A percentile compares a stretch with the other conserved stretches of the same genome.
Evolutionary conservation across 2,888 invertebrate genomes (phyloP).

Genomic region (Caenorhabditis panamensis): DNA sequence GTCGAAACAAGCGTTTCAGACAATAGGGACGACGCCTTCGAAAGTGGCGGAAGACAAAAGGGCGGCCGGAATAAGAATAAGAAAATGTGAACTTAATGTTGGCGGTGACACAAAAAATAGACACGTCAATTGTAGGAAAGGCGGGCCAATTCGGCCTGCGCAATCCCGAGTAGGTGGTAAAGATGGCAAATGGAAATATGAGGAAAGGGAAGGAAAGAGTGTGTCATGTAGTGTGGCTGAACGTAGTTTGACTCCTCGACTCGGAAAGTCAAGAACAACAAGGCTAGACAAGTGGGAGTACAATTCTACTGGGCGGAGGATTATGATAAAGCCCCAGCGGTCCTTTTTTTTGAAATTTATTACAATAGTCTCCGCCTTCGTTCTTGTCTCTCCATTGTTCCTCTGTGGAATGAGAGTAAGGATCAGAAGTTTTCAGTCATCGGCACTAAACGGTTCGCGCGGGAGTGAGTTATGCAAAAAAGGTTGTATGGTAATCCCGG

Average conservation of each 20-base stretch:
- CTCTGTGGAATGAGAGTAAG: neutral
- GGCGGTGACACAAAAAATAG: constrained; percentile 54
- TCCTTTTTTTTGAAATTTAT: constrained; percentile 38
- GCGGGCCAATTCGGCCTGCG: constrained; percentile 9
- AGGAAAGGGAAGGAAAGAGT: neutral
- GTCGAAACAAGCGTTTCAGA: constrained; percentile 37
- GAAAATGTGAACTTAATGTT: constrained; percentile 52
- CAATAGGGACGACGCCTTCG: constrained; percentile 30
- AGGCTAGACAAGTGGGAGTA: constrained; percentile 16
- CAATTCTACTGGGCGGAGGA: constrained; percentile 15
- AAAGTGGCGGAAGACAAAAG: constrained; percentile 53
- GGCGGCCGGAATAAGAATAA: constrained; percentile 34
- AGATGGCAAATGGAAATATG: constrained; percentile 6
- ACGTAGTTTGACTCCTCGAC: constrained; percentile 16
- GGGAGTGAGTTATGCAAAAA: constrained; percentile 28
- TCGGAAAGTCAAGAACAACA: constrained; percentile 11
- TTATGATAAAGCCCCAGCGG: constrained; percentile 29
- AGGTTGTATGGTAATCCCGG: constrained; percentile 57
- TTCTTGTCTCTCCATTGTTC: no score
- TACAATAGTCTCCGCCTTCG: neutral
- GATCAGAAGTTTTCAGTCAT: constrained; percentile 5
- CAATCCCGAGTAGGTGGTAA: constrained; percentile 28
- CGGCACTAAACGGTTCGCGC: constrained; percentile 24
- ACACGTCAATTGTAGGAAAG: constrained; percentile 46
- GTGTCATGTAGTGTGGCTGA: neutral